phyloP scores from a whole-genome alignment of 2,888 invertebrate species.

The Aporophyla lueneburgensis region DNA sequence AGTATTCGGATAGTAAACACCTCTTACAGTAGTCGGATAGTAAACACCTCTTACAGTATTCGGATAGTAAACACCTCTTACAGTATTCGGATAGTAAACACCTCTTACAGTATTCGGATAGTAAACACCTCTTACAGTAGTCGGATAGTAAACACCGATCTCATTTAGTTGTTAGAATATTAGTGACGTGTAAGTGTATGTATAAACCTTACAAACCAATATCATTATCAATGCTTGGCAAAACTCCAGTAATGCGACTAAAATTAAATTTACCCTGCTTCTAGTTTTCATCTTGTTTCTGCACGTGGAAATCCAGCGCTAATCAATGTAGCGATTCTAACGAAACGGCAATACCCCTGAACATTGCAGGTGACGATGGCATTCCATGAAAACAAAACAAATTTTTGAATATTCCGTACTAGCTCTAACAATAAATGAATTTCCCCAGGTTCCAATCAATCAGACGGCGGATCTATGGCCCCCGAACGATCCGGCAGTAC shows the following conservation, averaged over 20 bases:
- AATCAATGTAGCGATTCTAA: neutral
- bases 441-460: conserved; percentile 85
- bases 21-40: no score
- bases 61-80: no score
- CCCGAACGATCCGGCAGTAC: conserved; percentile 84
- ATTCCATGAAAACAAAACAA: neutral
- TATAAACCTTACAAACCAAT: neutral
- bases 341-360: neutral
- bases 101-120: no score
- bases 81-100: no score
- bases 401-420: neutral
- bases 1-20: no score
- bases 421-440: neutral
- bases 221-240: neutral
- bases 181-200: neutral
- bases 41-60: no score
- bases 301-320: neutral
- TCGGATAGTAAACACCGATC: no score
- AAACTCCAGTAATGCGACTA: neutral
- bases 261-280: neutral
- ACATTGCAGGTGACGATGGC: neutral
- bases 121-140: no score
- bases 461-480: conserved; percentile 84
- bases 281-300: neutral
- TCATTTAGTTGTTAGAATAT: neutral